Evolutionary conservation across 2,888 invertebrate species (phyloP), one percentile per base, ranked within the genome.

Genomic region (Trachelus tabidus): DNA sequence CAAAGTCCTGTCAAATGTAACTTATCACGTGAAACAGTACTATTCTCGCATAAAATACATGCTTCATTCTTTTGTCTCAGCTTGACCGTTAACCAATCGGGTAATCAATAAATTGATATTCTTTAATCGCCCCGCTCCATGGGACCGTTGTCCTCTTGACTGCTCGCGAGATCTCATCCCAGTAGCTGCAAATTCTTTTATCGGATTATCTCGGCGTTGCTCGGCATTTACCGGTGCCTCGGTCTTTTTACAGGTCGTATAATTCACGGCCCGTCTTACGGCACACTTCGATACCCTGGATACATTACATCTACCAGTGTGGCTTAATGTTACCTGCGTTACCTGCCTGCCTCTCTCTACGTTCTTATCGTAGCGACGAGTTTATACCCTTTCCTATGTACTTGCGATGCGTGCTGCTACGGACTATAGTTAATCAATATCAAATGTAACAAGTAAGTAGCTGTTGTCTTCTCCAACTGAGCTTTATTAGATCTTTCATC

Each of bases 371-470:
- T 56, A 56, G 56, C 56, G 56, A 56, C 56, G 23, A 56, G 56
- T 56, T 56, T 56, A 23, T 56, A 56, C 56, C 56, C 56, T 23
- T 56, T 56, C 23, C 56, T 15, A 71, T 71, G 71, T 71, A 34
- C 71, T 71, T 34, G 31, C 30, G 71, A 34, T 30, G 31, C 30
- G 71, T 71, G 71, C 71, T 33, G 71, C 71, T 71, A 71, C 71
- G 12, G 56, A 56, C 56, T 34, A 71, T 71, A 31, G 71, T 71
- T 71, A 71, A 71, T 71, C 71, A 34, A 71, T 71, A 71, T 71
- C 71, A 71, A 71, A 71, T 71, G 71, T 71, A 34, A 71, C 71
- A 71, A 71, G 71, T 71, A 71, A 71, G 71, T 71, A 23, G 30
- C 71, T 71, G 12, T 11, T 71, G 34, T 71, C 34, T 15, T 71